Conservation (phyloP, 2,888 invertebrate species). For the Lithophane ornitopus region DNA sequence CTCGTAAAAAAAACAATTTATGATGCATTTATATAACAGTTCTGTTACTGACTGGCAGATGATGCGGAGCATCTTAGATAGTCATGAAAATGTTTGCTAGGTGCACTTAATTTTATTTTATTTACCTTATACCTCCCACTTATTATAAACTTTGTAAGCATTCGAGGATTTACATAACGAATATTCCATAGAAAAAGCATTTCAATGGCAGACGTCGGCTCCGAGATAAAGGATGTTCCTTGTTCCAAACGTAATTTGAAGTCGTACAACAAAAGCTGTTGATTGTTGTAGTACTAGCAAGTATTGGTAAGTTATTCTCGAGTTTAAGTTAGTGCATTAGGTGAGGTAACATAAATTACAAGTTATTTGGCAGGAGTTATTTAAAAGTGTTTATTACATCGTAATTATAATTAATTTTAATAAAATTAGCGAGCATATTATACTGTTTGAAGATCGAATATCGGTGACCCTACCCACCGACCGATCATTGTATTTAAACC, state of each 20-base stretch:
- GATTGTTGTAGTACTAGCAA: background rate
- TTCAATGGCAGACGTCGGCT: slow-evolving; percentile 6
- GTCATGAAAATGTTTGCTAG: background rate
- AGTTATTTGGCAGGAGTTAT: no score
- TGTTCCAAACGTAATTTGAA: slow-evolving; percentile 8
- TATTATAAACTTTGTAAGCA: background rate
- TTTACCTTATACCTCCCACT: background rate
- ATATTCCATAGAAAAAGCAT: slow-evolving; percentile 7
- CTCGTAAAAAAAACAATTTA: background rate
- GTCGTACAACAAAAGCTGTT: slow-evolving; percentile 5
- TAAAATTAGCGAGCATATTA: background rate
- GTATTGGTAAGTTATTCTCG: background rate
- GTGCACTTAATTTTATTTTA: background rate
- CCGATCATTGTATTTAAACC: background rate
- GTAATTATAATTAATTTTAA: background rate
- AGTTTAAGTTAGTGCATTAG: slow-evolving; percentile 1
- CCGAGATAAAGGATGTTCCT: slow-evolving; percentile 11
- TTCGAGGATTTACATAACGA: slow-evolving; percentile 4
- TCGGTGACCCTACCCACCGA: background rate
- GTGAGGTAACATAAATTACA: background rate
- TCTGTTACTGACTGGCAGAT: background rate
- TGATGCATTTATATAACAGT: background rate
- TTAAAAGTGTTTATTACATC: background rate
- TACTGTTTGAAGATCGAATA: background rate
- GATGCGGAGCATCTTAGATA: background rate